Evolutionary conservation across 1,140 invertebrate genomes (phyloP).

Genomic region (Luehdorfia chinensis): DNA sequence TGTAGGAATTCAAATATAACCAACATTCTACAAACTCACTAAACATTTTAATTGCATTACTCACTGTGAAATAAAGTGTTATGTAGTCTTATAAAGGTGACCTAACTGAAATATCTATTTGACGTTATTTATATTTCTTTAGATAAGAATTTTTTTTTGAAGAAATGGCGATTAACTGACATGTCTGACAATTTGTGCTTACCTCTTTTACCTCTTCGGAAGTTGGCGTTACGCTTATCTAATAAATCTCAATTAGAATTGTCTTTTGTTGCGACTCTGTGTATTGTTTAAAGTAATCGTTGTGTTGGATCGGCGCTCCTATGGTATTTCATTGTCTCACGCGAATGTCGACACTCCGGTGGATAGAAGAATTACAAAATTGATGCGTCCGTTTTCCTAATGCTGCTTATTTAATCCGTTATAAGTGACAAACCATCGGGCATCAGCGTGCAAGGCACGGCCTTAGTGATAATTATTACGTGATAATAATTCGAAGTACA

Average conservation of each 20-base stretch:
- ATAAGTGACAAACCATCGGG: neutral
- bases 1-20: neutral
- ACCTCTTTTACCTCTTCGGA: neutral
- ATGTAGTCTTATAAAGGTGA: neutral
- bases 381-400: constrained; percentile 15
- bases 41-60: neutral
- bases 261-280: constrained; percentile 7
- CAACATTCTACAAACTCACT: neutral
- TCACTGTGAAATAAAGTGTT: neutral
- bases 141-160: too few relatives aligned
- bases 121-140: too few relatives aligned
- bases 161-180: too few relatives aligned
- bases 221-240: neutral
- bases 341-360: neutral
- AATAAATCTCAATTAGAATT: constrained; percentile 12
- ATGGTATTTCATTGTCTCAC: constrained; percentile 6
- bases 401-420: constrained; percentile 11
- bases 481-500: constrained; percentile 33
- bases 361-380: constrained; percentile 12
- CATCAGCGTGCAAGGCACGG: constrained; percentile 26
- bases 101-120: constrained; percentile 2
- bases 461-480: constrained; percentile 38
- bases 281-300: constrained; percentile 13
- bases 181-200: too few relatives aligned
- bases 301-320: constrained; percentile 6